A percentile compares a stretch with the other conserved stretches of the same genome.
These are phyloP conservation scores for Nesospiza acunhae DNA, from an alignment of 2,113 vertebrate species.

Conservation along the genomic window DNA sequence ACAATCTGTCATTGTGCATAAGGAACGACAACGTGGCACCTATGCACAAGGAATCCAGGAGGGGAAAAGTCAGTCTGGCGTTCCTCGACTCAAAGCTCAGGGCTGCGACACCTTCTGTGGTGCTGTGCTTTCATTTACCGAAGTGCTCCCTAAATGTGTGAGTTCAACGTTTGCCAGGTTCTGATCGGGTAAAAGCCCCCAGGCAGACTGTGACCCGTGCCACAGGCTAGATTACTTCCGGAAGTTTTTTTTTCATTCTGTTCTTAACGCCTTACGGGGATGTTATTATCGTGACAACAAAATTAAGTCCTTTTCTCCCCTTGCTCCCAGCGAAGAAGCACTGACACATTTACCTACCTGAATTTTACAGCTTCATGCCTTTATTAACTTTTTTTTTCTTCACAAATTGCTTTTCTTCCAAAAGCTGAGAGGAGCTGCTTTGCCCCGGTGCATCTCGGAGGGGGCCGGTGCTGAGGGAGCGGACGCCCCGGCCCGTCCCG, in stretches of 20 bases:
- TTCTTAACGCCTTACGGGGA: background rate
- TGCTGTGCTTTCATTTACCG: rapidly evolving
- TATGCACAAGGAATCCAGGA: background rate
- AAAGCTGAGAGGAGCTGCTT: background rate
- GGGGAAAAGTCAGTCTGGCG: background rate
- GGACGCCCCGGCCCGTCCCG: no score
- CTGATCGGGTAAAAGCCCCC: background rate
- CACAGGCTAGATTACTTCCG: background rate
- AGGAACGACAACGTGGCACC: conserved; percentile 7
- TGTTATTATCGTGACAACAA: background rate
- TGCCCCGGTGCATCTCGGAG: background rate
- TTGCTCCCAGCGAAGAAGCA: background rate
- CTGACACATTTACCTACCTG: background rate
- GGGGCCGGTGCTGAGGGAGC: background rate
- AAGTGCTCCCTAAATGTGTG: rapidly evolving
- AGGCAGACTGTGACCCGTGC: no score
- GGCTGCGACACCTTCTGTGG: background rate
- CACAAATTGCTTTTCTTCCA: background rate
- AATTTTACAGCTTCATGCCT: background rate
- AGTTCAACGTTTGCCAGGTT: background rate
- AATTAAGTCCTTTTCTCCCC: background rate
- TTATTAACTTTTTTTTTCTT: background rate
- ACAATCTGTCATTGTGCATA: background rate
- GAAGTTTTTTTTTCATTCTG: background rate
- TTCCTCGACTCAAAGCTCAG: background rate